A percentile compares a stretch with the other conserved stretches of the same genome.
phyloP scores from a whole-genome alignment of 2,797 vertebrate species.

The Discoglossus pictus region DNA sequence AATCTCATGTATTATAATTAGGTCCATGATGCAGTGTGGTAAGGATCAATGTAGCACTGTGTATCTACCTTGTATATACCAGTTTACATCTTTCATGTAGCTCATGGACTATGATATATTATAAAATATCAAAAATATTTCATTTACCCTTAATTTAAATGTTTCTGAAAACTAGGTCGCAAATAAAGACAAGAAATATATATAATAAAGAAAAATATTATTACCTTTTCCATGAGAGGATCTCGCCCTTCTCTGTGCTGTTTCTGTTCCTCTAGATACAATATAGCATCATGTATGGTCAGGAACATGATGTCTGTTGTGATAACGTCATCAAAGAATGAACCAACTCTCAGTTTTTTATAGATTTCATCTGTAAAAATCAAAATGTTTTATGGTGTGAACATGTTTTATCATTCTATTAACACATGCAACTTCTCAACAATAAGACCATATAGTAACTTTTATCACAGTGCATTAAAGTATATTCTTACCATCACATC shows the following conservation, averaged over 20 bases:
- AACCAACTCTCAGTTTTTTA: slow-evolving; percentile 74
- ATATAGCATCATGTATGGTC: slow-evolving; percentile 80
- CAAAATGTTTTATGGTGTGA: neutral
- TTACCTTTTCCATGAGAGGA: slow-evolving; percentile 76
- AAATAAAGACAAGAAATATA: too few relatives aligned
- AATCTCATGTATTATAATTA: too few relatives aligned
- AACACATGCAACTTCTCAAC: neutral
- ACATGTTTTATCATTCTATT: neutral
- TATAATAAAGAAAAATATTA: too few relatives aligned
- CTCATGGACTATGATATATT: too few relatives aligned
- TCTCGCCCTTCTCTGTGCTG: slow-evolving; percentile 60
- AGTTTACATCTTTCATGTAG: too few relatives aligned
- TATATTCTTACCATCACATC: slow-evolving; percentile 75
- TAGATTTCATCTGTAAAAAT: slow-evolving; percentile 72
- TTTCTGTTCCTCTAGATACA: slow-evolving; percentile 72
- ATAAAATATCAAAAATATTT: too few relatives aligned
- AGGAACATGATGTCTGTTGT: slow-evolving; percentile 79
- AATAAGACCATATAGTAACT: neutral
- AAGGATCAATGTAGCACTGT: too few relatives aligned
- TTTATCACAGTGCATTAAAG: neutral
- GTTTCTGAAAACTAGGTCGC: too few relatives aligned
- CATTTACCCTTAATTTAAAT: too few relatives aligned
- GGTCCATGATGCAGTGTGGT: too few relatives aligned
- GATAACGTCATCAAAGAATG: slow-evolving; percentile 78
- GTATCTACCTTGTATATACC: too few relatives aligned